A percentile compares a stretch with the other conserved stretches of the same genome.
These are phyloP conservation scores for Drosophila neonasuta DNA, from an alignment of 2,888 invertebrate genomes.

Conservation along the genomic window DNA sequence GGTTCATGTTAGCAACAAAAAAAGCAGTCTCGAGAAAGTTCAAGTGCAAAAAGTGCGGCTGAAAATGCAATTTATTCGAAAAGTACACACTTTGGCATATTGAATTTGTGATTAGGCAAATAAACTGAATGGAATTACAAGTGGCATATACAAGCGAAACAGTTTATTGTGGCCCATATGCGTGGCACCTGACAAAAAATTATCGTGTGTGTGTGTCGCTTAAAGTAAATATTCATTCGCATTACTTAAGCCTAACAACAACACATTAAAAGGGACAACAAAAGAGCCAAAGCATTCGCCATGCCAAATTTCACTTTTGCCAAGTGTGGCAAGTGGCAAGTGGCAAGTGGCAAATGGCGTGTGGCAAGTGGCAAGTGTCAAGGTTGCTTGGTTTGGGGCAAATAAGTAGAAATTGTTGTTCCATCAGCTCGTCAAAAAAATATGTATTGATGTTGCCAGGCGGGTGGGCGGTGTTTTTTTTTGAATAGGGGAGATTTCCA, in stretches of 20 bases:
- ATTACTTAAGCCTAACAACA: conserved; percentile 51
- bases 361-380: conserved; percentile 26
- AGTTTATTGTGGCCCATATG: conserved; percentile 49
- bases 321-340: conserved; percentile 1
- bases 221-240: conserved; percentile 75
- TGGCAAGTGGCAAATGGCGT: not conserved
- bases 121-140: conserved; percentile 71
- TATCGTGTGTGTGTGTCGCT: conserved; percentile 45
- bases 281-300: conserved; percentile 39
- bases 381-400: conserved; percentile 1
- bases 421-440: conserved; percentile 23
- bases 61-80: conserved; percentile 71
- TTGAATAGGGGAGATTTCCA: not conserved
- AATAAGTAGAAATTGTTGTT: conserved; percentile 10
- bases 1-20: conserved; percentile 20
- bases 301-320: conserved; percentile 52
- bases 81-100: conserved; percentile 72
- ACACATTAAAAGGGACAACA: conserved; percentile 20
- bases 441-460: conserved; percentile 25
- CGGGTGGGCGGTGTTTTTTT: conserved; percentile 5
- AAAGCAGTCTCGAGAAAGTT: conserved; percentile 30
- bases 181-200: conserved; percentile 23
- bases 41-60: conserved; percentile 47
- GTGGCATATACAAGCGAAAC: conserved; percentile 53
- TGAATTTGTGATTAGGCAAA: conserved; percentile 78